Percentiles rank a stretch among this genome's conserved stretches.
These are phyloP conservation scores for Anagyrus pseudococci DNA, from an alignment of 2,888 invertebrate species.

Conservation along the genomic window DNA sequence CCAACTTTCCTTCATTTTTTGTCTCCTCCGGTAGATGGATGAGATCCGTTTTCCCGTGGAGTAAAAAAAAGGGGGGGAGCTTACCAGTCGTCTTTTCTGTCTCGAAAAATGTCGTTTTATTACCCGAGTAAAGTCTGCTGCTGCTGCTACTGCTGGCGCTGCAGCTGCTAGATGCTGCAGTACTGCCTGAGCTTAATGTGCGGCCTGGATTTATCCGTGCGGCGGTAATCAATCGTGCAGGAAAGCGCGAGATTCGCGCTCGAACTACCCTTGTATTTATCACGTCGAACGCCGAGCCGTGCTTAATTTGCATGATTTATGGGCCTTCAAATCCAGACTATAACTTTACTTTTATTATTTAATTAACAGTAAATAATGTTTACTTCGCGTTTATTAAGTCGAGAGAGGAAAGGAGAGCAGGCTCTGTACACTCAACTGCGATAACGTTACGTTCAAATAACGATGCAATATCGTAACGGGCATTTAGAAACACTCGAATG, in stretches of 20 bases:
- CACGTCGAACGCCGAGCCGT: slow-evolving; percentile 51
- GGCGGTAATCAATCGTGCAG: slow-evolving; percentile 57
- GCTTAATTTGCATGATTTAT: slow-evolving; percentile 59
- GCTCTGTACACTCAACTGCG: too few relatives aligned
- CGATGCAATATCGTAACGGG: too few relatives aligned
- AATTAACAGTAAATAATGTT: too few relatives aligned
- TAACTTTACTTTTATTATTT: slow-evolving; percentile 14
- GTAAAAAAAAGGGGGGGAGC: slow-evolving; percentile 44
- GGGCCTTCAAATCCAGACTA: slow-evolving; percentile 43
- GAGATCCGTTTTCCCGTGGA: slow-evolving; percentile 45
- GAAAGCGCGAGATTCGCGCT: slow-evolving; percentile 38
- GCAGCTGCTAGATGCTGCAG: too few relatives aligned
- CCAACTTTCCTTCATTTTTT: slow-evolving; percentile 40
- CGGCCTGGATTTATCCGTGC: slow-evolving; percentile 56
- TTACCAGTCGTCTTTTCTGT: slow-evolving; percentile 49
- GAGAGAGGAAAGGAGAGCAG: too few relatives aligned
- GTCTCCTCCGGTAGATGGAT: slow-evolving; percentile 44
- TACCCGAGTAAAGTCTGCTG: slow-evolving; percentile 51
- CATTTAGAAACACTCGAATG: too few relatives aligned
- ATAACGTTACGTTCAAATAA: too few relatives aligned
- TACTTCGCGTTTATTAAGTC: too few relatives aligned
- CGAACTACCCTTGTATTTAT: slow-evolving; percentile 55
- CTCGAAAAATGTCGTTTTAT: slow-evolving; percentile 56
- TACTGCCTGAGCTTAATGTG: slow-evolving; percentile 45
- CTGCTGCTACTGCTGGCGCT: too few relatives aligned